Conservation (phyloP, 2,113 vertebrate genomes). For the Fukomys damarensis region DNA sequence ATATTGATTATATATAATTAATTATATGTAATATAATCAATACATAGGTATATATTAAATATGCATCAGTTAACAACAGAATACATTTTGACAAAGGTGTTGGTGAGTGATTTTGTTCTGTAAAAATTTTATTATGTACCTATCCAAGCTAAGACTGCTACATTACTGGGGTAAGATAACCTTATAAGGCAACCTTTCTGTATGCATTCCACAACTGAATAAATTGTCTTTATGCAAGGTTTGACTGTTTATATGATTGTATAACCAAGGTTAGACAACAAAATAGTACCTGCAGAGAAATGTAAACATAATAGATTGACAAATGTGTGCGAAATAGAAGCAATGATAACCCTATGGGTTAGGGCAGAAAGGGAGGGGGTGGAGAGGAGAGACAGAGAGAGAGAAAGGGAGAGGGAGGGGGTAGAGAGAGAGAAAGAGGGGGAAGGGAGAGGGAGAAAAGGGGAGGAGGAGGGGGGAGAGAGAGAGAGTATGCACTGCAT, state of each 20-base stretch:
- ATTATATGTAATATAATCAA: neutral
- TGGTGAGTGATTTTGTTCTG: neutral
- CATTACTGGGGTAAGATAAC: too few species aligned
- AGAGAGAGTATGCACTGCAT: neutral
- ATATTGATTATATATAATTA: neutral
- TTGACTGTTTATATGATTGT: neutral
- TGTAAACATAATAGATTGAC: neutral
- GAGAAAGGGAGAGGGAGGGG: neutral
- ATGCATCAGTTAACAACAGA: neutral
- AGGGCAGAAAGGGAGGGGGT: neutral
- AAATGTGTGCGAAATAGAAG: neutral
- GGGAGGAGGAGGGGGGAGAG: neutral
- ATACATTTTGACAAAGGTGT: neutral
- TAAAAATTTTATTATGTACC: neutral
- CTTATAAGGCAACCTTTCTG: neutral
- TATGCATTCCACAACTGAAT: neutral
- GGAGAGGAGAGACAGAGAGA: too few species aligned
- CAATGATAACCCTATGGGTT: neutral
- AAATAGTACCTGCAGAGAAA: neutral
- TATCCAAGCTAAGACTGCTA: neutral
- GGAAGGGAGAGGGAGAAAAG: neutral
- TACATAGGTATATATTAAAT: neutral
- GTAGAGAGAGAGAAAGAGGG: rapidly evolving
- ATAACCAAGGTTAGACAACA: neutral
- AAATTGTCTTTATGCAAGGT: neutral